Base-by-base conservation (phyloP, 2,113 vertebrate species). In the Pogonocichla stellata region DNA sequence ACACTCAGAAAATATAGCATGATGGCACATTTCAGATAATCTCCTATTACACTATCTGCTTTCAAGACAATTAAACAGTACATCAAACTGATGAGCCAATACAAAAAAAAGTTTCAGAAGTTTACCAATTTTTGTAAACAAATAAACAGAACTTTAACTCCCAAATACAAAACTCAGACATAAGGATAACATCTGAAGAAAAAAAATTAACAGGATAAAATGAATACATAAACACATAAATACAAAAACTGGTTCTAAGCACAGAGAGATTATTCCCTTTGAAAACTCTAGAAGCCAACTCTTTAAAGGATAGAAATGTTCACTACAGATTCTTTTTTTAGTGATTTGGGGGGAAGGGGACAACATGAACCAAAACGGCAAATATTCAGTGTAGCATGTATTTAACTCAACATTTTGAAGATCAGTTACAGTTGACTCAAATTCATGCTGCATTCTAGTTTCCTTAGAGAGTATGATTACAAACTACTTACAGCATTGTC, bases 401-500 rank as follows among this genome's bases (percentile, higher is more conserved):
- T 67, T 88, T 67, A 77, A 86, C 50, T 20, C 24, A 31, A 58
- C 69, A 40, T 33, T 48, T 20, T 71, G 47, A 93, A 58, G 45
- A 85, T 17, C 58, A 69, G n/a, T 60, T 90, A 83, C 7, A 87
- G 33, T 10, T 69, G 34, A 90, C 18, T 24, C 62, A 66, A 88
- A 87, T 58, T 78, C 50, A 71, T 8, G 74, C 8, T 71, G 22
- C 38, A 48, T 70, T 80, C 88, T 36, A 50, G 10, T 45, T 67
- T 60, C 87, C 64, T 60, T 38, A 34, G 14, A 71, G 20, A 75
- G 20, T 16, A 61, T 11, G 29, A 34, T 40, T 70, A 36, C 33
- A 53, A 85, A 75, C 48, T 88, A 98, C 99, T 99, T 98, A 99
- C 99, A 86, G 98, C 98, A 96, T 95, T 95, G 71, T 96, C 95